These are phyloP conservation scores for Cephonodes hylas DNA, from an alignment of 2,888 invertebrate species.

Conservation along the genomic window DNA sequence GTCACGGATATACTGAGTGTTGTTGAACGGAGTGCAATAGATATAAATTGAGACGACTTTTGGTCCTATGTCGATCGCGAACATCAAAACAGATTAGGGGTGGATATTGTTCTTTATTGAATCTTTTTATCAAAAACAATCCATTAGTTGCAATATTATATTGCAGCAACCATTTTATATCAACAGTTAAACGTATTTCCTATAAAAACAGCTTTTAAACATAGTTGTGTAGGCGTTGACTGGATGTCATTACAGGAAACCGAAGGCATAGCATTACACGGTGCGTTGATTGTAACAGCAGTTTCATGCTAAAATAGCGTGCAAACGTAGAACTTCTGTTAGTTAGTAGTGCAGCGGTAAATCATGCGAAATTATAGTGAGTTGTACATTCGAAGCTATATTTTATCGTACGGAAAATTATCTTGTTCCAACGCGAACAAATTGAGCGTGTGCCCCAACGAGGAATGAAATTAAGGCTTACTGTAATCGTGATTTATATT, in stretches of 20 bases:
- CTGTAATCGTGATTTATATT: slow-evolving; percentile 12
- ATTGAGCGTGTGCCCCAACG: slow-evolving; percentile 32
- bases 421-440: slow-evolving; percentile 51
- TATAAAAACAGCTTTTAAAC: background rate
- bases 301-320: slow-evolving; percentile 57
- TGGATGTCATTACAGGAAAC: slow-evolving; percentile 19
- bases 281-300: slow-evolving; percentile 33
- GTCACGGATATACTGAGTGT: background rate
- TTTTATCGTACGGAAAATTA: slow-evolving; percentile 57
- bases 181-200: too few species aligned
- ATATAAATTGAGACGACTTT: slow-evolving; percentile 16
- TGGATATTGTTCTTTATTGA: background rate
- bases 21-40: slow-evolving; percentile 19
- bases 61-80: slow-evolving; percentile 4
- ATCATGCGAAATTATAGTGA: slow-evolving; percentile 61
- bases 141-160: too few species aligned
- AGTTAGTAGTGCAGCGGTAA: slow-evolving; percentile 51
- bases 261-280: slow-evolving; percentile 38
- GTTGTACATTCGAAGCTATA: slow-evolving; percentile 46
- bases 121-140: background rate
- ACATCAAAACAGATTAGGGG: background rate
- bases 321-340: slow-evolving; percentile 50
- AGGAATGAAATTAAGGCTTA: slow-evolving; percentile 35
- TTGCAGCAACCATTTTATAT: too few species aligned
- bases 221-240: background rate